Conservation (phyloP, 1,140 invertebrate species). For the Zaprionus kolodkinae region DNA sequence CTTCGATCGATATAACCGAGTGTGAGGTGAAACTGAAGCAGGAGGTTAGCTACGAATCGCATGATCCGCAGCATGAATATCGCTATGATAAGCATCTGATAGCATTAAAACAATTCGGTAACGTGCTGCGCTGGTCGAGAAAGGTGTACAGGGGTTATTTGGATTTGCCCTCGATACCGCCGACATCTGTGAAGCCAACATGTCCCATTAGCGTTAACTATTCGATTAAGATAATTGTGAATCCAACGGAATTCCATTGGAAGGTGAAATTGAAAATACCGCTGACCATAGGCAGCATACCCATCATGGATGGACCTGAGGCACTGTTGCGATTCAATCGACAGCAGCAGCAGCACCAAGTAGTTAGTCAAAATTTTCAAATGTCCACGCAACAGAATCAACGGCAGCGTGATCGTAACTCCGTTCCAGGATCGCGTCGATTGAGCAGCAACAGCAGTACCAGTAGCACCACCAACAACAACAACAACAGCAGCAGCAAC, state of each 20-base stretch:
- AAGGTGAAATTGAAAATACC: constrained; percentile 85
- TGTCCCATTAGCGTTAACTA: constrained; percentile 89
- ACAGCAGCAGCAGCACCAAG: constrained; percentile 75
- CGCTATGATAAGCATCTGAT: constrained; percentile 86
- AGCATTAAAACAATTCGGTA: constrained; percentile 85
- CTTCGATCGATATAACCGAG: constrained; percentile 85
- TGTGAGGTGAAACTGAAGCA: constrained; percentile 85
- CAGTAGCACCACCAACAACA: constrained; percentile 31
- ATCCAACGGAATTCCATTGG: constrained; percentile 84
- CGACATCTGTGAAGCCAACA: constrained; percentile 89
- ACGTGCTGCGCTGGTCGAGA: constrained; percentile 85
- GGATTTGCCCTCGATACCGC: constrained; percentile 88
- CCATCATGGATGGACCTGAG: constrained; percentile 82
- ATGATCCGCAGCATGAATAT: constrained; percentile 86
- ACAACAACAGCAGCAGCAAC: constrained; percentile 52
- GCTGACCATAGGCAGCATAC: constrained; percentile 87
- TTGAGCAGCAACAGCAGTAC: constrained; percentile 26
- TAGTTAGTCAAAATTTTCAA: constrained; percentile 80
- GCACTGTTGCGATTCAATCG: constrained; percentile 69
- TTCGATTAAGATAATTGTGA: constrained; percentile 87
- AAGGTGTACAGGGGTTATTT: constrained; percentile 84
- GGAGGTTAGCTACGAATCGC: constrained; percentile 84
- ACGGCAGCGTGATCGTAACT: constrained; percentile 33
- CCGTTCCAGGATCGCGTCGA: constrained; percentile 46
- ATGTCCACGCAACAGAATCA: constrained; percentile 59